Base-by-base conservation (phyloP, 2,797 vertebrate genomes). In the Crenichthys baileyi region DNA sequence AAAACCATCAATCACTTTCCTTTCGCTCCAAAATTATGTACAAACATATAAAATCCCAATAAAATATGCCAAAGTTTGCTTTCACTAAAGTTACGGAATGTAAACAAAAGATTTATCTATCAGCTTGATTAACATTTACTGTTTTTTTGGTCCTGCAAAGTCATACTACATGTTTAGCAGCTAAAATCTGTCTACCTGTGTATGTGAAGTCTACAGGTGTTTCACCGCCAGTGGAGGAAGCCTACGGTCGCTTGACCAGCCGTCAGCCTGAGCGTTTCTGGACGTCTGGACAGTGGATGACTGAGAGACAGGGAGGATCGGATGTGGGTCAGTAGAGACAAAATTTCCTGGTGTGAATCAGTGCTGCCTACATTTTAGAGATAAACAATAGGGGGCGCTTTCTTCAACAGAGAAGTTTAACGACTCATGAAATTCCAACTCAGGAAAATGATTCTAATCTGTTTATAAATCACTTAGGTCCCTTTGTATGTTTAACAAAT, bases 221-320 rank as follows among this genome's bases (percentile, higher is more conserved):
- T 80, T 92, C 94, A 1, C 80, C 81, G 77, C 85, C 92, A 5
- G 90, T 95, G 72, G 95, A 90, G 65, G 92, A 94, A 0, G 93
- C 93, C 20, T 97, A 93, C 87, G 89, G 83, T 53, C 94, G 48
- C 6, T 88, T 98, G 91, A 98, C 95, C 4, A 91, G 95, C 1
- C 94, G 96, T 20, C 92, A 97, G 24, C 95, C 97, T 20, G 67
- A 88, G 50, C 87, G 68, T 50, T 97, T 98, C 92, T 98, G 97
- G 97, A 98, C 96, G 0, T 98, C 97, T 48, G 97, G 97, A 75
- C 97, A 98, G 90, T 98, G 97, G 97, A 98, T 98, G 97, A 97
- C 97, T 0, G 97, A 98, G 84, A 90, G 95, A 82, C 95, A 89
- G 77, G 97, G 97, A 50, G 97, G 97, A 84, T 98, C 97, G 4